Conservation (phyloP, 2,888 invertebrate genomes). For the Acanthococcus lagerstroemiae region DNA sequence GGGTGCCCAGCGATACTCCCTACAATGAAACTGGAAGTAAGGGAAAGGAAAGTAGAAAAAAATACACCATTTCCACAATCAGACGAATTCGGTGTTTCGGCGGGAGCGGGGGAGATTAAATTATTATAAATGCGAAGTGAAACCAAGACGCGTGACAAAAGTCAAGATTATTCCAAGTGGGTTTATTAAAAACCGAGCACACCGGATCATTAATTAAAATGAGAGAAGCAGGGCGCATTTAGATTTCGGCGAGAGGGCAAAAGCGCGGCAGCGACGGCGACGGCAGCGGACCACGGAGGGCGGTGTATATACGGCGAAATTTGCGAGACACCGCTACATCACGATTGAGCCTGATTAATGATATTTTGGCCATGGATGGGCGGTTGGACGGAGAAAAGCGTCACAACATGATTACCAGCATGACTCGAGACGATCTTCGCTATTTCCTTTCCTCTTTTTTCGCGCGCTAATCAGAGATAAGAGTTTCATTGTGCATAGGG, state of each 20-base stretch:
- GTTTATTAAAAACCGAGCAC: constrained; percentile 30
- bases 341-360: constrained; percentile 29
- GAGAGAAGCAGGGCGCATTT: constrained; percentile 4
- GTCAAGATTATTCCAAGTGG: constrained; percentile 31
- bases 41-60: no score
- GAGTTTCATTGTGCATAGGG: no score
- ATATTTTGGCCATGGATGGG: constrained; percentile 20
- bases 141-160: constrained; percentile 32
- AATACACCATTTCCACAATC: no score
- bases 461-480: no score
- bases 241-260: constrained; percentile 1
- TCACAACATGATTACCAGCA: constrained; percentile 31
- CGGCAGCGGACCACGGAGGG: no score
- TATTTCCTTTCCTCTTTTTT: background rate
- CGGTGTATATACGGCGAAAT: constrained; percentile 8
- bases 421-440: constrained; percentile 33
- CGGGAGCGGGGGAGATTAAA: constrained; percentile 22
- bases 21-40: no score
- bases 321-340: constrained; percentile 13
- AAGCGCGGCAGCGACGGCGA: no score
- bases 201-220: constrained; percentile 30
- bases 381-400: constrained; percentile 15
- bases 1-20: no score
- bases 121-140: constrained; percentile 24
- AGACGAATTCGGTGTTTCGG: no score